phyloP scores from a whole-genome alignment of 2,113 vertebrate genomes.

The Microcebus tavaratra region DNA sequence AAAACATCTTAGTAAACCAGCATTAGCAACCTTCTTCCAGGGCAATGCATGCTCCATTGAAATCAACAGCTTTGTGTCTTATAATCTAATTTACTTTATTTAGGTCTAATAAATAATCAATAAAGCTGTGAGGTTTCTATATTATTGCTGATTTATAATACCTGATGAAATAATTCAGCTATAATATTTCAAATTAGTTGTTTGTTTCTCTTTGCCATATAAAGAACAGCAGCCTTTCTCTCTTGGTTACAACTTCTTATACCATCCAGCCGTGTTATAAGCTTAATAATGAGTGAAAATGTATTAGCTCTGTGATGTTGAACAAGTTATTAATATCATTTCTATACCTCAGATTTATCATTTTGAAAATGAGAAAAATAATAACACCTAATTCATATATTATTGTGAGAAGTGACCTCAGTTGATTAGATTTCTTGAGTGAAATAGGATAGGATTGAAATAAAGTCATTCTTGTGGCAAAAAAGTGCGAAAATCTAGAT shows the following conservation, averaged over 20 bases:
- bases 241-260: neutral
- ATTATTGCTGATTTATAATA: neutral
- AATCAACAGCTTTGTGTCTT: neutral
- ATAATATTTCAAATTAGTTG: neutral
- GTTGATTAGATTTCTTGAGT: neutral
- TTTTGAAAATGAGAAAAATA: neutral
- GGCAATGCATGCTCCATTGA: neutral
- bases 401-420: neutral
- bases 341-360: neutral
- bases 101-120: neutral
- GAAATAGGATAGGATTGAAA: neutral
- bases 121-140: neutral
- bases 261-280: neutral
- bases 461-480: neutral
- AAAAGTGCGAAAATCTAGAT: neutral
- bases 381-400: neutral
- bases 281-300: neutral
- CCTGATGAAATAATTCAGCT: neutral
- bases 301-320: neutral
- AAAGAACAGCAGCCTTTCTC: neutral
- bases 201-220: neutral
- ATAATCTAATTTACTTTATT: neutral
- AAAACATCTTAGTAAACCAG: neutral
- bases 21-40: neutral
- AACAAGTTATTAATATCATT: neutral